Base-by-base conservation (phyloP, 2,113 vertebrate genomes). In the Percopsis transmontana region DNA sequence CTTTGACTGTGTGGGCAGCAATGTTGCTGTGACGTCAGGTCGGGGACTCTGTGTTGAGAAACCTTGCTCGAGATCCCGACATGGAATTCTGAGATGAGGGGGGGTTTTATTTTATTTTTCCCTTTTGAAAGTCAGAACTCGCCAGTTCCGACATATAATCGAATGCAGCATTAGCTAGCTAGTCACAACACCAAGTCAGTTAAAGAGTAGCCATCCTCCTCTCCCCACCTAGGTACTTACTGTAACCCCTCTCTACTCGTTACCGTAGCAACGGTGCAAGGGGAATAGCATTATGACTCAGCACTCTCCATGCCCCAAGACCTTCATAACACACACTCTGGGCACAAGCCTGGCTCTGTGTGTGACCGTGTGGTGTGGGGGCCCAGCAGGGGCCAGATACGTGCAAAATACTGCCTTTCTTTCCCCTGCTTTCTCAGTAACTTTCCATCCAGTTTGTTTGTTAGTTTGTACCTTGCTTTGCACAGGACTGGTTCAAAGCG, bases 401-500 rank as follows among this genome's bases (percentile, higher is more conserved):
- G 27, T 33, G 27, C 27, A 24, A 57, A 45, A 10, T 0, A 38
- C 18, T 38, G 23, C 21, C 13, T 47, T 27, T 27, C 33, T 20
- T 5, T 24, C 51, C 20, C 27, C 8, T 11, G n/a, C 54, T 23
- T 7, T 40, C 55, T 13, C 45, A 38, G 24, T 45, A 68, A 76
- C 56, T 62, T 68, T 72, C 50, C 47, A 45, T n/a, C 53, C 55
- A n/a, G 18, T 33, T 47, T 18, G 21, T 56, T 19, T 2, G 39
- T 47, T 13, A 55, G 41, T 61, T 47, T n/a, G 45, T 54, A 19
- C 13, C 13, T 27, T 3, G 54, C 58, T 61, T 41, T 42, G 20
- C 16, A 70, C 16, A 2, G 39, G 20, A 69, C 64, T 24, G 57
- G 56, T 62, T 72, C 58, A 68, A 48, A 73, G 68, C 72, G 24